A percentile compares a stretch with the other conserved stretches of the same genome.
Evolutionary conservation across 2,888 invertebrate genomes (phyloP).

Genomic region (Andrena fulva): DNA sequence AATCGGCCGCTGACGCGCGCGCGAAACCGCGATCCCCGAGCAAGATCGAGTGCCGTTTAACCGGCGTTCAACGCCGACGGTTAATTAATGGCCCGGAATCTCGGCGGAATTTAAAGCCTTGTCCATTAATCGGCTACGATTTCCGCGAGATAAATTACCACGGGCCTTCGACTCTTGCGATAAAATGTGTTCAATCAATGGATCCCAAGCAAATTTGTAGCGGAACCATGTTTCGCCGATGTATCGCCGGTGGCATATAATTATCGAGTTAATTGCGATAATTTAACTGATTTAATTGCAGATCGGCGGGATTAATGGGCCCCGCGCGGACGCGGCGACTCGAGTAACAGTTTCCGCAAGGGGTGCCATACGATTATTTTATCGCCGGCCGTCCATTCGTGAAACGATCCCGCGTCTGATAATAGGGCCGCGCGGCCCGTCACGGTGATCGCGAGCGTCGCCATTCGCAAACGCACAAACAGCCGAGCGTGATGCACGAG

Average conservation of each 20-base stretch:
- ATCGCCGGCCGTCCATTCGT: background rate
- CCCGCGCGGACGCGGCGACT: constrained; percentile 1
- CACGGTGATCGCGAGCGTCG: constrained; percentile 17
- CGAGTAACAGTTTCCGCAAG: constrained; percentile 35
- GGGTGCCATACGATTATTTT: constrained; percentile 35
- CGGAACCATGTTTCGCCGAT: constrained; percentile 27
- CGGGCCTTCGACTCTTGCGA: constrained; percentile 13
- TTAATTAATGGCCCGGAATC: constrained; percentile 2
- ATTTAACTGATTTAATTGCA: constrained; percentile 55
- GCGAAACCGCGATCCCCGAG: no score
- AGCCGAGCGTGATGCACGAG: constrained; percentile 13
- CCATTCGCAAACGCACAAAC: constrained; percentile 32
- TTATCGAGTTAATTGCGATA: constrained; percentile 49
- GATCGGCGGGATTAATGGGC: constrained; percentile 34
- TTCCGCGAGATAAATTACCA: background rate
- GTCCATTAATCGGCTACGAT: constrained; percentile 30
- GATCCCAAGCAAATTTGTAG: constrained; percentile 40
- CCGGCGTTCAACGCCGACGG: background rate
- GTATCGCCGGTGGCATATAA: constrained; percentile 39
- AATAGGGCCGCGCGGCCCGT: constrained; percentile 15
- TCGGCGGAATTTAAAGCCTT: constrained; percentile 14
- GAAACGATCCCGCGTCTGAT: constrained; percentile 39
- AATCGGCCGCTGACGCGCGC: background rate
- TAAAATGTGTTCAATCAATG: constrained; percentile 26
- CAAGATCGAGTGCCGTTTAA: constrained; percentile 12